Percentiles rank a stretch among this genome's conserved stretches.
phyloP scores from a whole-genome alignment of 2,113 vertebrate species.

The Tonatia bakeri region DNA sequence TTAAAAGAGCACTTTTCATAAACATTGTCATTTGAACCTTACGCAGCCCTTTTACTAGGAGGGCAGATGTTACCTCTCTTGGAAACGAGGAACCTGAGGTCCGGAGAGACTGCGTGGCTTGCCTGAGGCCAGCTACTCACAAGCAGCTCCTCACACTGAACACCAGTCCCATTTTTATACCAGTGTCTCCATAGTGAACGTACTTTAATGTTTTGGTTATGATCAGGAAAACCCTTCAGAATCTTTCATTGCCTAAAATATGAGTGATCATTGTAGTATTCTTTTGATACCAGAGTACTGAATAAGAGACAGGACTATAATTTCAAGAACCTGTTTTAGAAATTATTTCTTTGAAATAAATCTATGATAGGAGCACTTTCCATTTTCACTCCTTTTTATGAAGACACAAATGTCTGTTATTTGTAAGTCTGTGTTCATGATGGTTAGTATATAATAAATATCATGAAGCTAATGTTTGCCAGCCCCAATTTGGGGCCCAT shows the following conservation, averaged over 20 bases:
- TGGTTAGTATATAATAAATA: neutral
- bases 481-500: neutral
- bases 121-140: neutral
- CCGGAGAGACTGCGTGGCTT: neutral
- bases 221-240: neutral
- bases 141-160: neutral
- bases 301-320: neutral
- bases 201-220: neutral
- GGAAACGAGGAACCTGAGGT: neutral
- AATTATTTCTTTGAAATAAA: neutral
- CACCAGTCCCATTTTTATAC: neutral
- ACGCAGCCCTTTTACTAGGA: neutral
- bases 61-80: neutral
- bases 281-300: neutral
- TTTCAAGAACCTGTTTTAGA: constrained; percentile 28
- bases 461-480: neutral
- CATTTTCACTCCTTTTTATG: neutral
- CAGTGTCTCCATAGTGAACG: neutral
- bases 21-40: neutral
- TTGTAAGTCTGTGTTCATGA: neutral
- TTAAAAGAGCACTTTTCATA: constrained; percentile 5
- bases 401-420: neutral
- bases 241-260: neutral
- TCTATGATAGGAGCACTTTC: neutral
- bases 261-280: neutral